phyloP scores from a whole-genome alignment of 2,888 invertebrate genomes.

The Eristalis tenax region DNA sequence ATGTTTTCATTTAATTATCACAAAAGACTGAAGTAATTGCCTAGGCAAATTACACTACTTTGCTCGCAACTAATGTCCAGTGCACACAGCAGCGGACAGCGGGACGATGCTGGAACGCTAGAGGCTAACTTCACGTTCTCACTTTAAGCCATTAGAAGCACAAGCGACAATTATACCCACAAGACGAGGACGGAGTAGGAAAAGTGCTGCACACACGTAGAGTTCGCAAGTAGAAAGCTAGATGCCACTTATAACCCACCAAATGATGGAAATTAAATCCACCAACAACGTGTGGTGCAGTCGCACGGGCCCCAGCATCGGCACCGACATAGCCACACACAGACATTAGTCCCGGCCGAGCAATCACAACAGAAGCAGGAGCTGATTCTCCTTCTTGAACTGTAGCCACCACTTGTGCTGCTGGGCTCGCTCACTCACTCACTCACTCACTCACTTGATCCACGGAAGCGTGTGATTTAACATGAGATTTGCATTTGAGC shows the following conservation, averaged over 20 bases:
- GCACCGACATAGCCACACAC: neutral
- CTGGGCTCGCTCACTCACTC: conserved; percentile 1
- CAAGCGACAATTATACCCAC: conserved; percentile 52
- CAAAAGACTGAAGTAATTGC: conserved; percentile 51
- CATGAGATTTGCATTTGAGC: conserved; percentile 74
- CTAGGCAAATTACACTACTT: conserved; percentile 39
- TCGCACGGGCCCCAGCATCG: conserved; percentile 4
- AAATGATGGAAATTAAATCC: conserved; percentile 69
- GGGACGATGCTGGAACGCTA: neutral
- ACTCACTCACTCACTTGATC: conserved; percentile 57
- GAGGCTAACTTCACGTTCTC: neutral
- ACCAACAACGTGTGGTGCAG: conserved; percentile 33
- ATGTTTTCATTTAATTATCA: conserved; percentile 49
- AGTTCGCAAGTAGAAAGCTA: conserved; percentile 21
- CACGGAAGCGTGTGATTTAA: conserved; percentile 72
- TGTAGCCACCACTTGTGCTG: neutral
- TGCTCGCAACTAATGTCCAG: conserved; percentile 13
- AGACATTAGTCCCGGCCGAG: conserved; percentile 29
- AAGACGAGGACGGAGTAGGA: conserved; percentile 5
- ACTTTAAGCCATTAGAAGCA: conserved; percentile 46
- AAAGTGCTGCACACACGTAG: conserved; percentile 26
- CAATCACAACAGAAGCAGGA: conserved; percentile 53
- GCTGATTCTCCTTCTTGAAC: conserved; percentile 13
- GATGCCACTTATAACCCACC: conserved; percentile 62
- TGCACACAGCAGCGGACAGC: conserved; percentile 3